These are phyloP conservation scores for Drosophila persimilis DNA, from an alignment of 1,140 invertebrate genomes.

Conservation along the genomic window DNA sequence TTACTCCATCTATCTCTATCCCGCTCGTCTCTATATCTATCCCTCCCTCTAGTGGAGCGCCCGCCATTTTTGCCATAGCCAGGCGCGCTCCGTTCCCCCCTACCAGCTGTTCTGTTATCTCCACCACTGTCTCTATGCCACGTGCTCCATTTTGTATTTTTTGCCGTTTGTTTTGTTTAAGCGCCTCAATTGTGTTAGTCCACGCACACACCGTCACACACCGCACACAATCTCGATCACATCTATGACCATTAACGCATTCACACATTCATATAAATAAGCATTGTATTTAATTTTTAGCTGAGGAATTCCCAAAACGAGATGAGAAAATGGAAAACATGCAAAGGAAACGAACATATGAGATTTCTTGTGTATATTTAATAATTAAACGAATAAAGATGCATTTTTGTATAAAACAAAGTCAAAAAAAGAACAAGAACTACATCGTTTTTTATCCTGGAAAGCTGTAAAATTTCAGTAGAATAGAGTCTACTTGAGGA, in stretches of 20 bases:
- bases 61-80: constrained; percentile 75
- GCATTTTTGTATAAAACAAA: constrained; percentile 83
- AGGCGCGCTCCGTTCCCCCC: constrained; percentile 47
- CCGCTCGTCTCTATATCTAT: not conserved
- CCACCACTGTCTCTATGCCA: constrained; percentile 20
- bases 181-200: constrained; percentile 78
- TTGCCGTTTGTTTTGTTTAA: constrained; percentile 76
- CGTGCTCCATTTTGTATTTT: constrained; percentile 23
- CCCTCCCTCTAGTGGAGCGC: constrained; percentile 39
- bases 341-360: constrained; percentile 62
- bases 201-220: constrained; percentile 45
- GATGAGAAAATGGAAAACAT: constrained; percentile 61
- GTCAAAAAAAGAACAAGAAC: constrained; percentile 52
- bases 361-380: constrained; percentile 81
- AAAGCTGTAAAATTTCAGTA: not conserved
- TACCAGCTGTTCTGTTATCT: constrained; percentile 19
- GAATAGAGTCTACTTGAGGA: constrained; percentile 45
- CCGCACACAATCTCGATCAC: constrained; percentile 11
- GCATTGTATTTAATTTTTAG: constrained; percentile 75
- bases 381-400: constrained; percentile 80
- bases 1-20: constrained; percentile 19
- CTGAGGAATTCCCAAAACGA: constrained; percentile 14
- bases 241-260: constrained; percentile 20
- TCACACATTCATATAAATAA: constrained; percentile 60
- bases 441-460: constrained; percentile 6